Conservation (phyloP, 2,888 invertebrate genomes). For the Cylloceria caligata region DNA sequence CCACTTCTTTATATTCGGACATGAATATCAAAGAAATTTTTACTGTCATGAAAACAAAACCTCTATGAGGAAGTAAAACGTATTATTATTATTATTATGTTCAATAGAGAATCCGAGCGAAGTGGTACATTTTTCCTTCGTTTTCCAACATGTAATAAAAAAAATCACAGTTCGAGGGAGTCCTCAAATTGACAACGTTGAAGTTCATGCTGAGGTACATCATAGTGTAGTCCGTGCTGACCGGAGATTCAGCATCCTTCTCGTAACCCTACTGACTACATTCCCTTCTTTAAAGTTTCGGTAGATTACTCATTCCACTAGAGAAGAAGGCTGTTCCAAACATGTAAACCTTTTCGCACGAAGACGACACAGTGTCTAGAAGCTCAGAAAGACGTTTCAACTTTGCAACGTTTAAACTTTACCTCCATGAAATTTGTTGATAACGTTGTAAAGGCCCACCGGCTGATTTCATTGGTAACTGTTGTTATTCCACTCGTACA, state of each 20-base stretch:
- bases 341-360: not conserved
- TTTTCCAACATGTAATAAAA: not conserved
- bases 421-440: slow-evolving; percentile 19
- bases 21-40: too few relatives aligned
- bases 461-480: slow-evolving; percentile 19
- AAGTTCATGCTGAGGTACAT: not conserved
- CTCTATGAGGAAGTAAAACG: too few relatives aligned
- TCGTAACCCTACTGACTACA: not conserved
- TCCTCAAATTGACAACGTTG: not conserved
- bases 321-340: not conserved
- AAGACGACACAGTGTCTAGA: slow-evolving; percentile 7
- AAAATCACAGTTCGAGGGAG: not conserved
- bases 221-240: not conserved
- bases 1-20: too few relatives aligned
- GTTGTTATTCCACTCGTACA: not conserved
- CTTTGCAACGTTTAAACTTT: too few relatives aligned
- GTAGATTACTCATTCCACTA: slow-evolving; percentile 17
- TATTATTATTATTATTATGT: too few relatives aligned
- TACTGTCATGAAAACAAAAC: too few relatives aligned
- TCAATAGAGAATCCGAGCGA: not conserved
- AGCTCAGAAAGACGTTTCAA: slow-evolving; percentile 56
- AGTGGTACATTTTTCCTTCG: not conserved
- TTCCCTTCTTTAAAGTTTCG: slow-evolving; percentile 34
- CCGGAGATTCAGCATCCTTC: not conserved
- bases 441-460: slow-evolving; percentile 10